Conservation (phyloP, 2,888 invertebrate genomes). For the Himalopsyche anomala region DNA sequence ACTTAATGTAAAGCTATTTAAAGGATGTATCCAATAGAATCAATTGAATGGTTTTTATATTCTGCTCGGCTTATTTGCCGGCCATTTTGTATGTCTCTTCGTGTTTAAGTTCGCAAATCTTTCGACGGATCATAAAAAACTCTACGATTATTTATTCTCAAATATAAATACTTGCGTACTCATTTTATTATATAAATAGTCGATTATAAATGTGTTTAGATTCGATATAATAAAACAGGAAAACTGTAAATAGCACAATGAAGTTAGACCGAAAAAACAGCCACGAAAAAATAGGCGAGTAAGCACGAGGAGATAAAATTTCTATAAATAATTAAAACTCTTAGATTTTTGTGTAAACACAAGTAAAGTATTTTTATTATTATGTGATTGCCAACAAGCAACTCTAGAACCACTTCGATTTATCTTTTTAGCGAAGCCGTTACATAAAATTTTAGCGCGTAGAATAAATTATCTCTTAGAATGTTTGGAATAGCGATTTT, state of each 20-base stretch:
- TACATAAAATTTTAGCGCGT: background rate
- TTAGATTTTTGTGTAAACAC: slow-evolving; percentile 21
- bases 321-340: slow-evolving; percentile 36
- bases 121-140: background rate
- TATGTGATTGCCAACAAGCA: slow-evolving; percentile 31
- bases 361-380: slow-evolving; percentile 12
- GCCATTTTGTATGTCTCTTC: background rate
- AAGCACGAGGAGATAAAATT: background rate
- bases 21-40: slow-evolving; percentile 46
- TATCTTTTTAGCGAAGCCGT: background rate
- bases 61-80: background rate
- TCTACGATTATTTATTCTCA: background rate
- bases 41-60: background rate
- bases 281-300: background rate
- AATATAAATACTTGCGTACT: background rate
- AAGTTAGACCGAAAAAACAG: background rate
- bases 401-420: background rate
- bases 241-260: background rate
- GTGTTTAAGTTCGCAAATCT: slow-evolving; percentile 1
- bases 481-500: too few species aligned
- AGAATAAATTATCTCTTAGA: background rate
- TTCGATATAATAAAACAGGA: background rate
- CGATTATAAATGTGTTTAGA: background rate
- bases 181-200: too few species aligned
- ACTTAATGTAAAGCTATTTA: slow-evolving; percentile 5